These are phyloP conservation scores for Hippocampus mohnikei DNA, from an alignment of 2,113 vertebrate genomes.

Conservation along the genomic window DNA sequence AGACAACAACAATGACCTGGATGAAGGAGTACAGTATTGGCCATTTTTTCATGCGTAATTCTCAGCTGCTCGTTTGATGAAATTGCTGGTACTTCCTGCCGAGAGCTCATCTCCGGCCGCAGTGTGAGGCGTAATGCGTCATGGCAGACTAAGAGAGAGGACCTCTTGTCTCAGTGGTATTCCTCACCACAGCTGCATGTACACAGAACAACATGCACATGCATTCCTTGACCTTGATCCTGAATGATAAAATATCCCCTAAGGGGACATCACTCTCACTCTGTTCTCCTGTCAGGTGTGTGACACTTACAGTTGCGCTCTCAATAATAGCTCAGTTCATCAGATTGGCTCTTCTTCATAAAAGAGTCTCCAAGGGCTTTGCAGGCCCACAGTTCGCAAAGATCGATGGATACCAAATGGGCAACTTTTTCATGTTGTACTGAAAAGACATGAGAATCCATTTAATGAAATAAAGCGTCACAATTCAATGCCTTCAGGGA, in stretches of 20 bases:
- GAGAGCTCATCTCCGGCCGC: conserved; percentile 51
- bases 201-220: conserved; percentile 26
- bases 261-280: conserved; percentile 21
- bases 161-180: conserved; percentile 54
- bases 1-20: too few relatives aligned
- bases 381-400: too few relatives aligned
- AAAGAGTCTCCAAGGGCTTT: background rate
- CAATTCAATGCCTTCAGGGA: too few relatives aligned
- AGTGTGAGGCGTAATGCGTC: conserved; percentile 19
- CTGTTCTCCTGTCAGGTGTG: conserved; percentile 41
- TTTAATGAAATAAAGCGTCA: too few relatives aligned
- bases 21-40: background rate
- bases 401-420: too few relatives aligned
- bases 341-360: background rate
- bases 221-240: conserved; percentile 53
- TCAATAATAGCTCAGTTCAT: background rate
- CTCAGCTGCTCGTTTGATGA: conserved; percentile 54
- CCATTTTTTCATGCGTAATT: background rate
- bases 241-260: conserved; percentile 21
- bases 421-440: too few relatives aligned
- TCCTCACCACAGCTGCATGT: conserved; percentile 21
- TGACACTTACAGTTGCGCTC: conserved; percentile 1
- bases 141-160: conserved; percentile 36
- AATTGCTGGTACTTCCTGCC: conserved; percentile 46
- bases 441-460: too few relatives aligned